Base-by-base conservation (phyloP, 2,113 vertebrate genomes). In the Geococcyx californianus region DNA sequence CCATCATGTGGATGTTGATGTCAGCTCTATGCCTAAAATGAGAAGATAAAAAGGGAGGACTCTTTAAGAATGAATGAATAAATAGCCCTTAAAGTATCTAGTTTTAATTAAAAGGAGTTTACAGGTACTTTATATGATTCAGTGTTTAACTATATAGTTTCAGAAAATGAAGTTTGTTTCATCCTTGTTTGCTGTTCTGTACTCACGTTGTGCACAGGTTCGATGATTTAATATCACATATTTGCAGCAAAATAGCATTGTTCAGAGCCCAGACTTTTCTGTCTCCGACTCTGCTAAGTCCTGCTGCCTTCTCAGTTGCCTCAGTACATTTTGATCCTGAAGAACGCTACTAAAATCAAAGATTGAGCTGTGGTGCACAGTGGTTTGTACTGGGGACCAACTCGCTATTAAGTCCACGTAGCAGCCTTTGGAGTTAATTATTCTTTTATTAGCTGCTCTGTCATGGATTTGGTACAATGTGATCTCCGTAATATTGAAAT, bases 1-100 rank as follows among this genome's bases (percentile, higher is more conserved):
- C 85, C 34, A 60, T 96, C 78, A 62, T 85, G 88, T 93, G 77
- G 40, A 93, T 62, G 66, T 87, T 90, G 82, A 83, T 91, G 92
- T 89, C 95, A 93, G 62, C 78, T 88, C 55, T 60, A 1, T 87
- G 83, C 45, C 74, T 95, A 90, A 93, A 95, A 90, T 73, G 70
- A 85, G 78, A 79, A 40, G 78, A 85, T 83, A 26, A 95, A 93
- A 87, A 69, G 77, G 68, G 59, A 93, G 29, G 13, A 73, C 58
- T 91, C 74, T 69, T 56, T 45, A 83, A 87, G 75, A 94, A 85
- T 62, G 66, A 60, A 69, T 91, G 44, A 69, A 93, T 83, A 87
- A 95, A 73, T 83, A 83, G 45, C 54, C 25, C 49, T 90, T 80
- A 88, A 90, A 76, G 80, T 10, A 92, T 58, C 25, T 13, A 13